phyloP scores from a whole-genome alignment of 2,113 vertebrate genomes.

The Petaurus breviceps region DNA sequence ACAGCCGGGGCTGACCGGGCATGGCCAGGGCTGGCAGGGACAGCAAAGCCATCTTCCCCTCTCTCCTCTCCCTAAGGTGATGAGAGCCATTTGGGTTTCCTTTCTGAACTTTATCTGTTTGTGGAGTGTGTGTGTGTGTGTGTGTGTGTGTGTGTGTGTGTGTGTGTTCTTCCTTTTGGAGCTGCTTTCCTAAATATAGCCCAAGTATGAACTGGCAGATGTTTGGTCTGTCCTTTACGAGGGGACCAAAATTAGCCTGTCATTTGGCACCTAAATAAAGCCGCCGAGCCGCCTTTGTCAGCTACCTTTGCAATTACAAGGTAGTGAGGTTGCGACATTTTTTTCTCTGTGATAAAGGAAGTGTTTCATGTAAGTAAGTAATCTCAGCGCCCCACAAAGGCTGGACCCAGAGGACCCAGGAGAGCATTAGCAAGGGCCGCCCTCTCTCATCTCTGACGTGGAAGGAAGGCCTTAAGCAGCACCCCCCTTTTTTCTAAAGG shows the following conservation, averaged over 20 bases:
- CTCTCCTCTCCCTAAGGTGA: not conserved
- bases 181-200: conserved; percentile 83
- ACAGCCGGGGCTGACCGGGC: not conserved
- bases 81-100: conserved; percentile 10
- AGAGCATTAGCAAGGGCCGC: too few species aligned
- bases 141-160: conserved; percentile 50
- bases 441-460: not conserved
- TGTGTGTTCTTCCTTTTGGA: conserved; percentile 70
- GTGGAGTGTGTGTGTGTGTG: conserved; percentile 10
- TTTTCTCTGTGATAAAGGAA: conserved; percentile 49
- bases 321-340: conserved; percentile 69
- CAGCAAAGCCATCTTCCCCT: not conserved
- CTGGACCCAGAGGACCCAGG: conserved; percentile 49
- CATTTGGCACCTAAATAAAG: conserved; percentile 86
- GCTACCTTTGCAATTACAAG: conserved; percentile 78
- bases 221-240: conserved; percentile 83
- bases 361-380: conserved; percentile 56
- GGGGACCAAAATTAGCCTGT: conserved; percentile 85
- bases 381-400: conserved; percentile 27
- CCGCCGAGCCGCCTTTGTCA: conserved; percentile 76
- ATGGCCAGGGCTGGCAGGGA: too few species aligned
- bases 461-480: not conserved
- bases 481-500: conserved; percentile 35
- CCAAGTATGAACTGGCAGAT: conserved; percentile 83
- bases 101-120: conserved; percentile 6